Percentiles rank a stretch among this genome's conserved stretches.
Evolutionary conservation across 2,888 invertebrate species (phyloP).

Genomic region (Argyra leucocephala): DNA sequence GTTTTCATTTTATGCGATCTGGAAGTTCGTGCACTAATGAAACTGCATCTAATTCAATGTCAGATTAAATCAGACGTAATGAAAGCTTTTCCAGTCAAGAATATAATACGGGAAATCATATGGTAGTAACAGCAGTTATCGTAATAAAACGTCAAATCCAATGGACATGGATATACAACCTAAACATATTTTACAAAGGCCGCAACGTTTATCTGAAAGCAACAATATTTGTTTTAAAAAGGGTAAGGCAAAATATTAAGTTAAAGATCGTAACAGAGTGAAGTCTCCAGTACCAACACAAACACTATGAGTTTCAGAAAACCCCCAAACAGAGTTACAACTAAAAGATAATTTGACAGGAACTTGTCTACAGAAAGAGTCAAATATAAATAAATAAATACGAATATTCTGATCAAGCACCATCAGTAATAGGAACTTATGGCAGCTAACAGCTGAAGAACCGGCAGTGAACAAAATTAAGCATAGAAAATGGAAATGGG

Average conservation of each 20-base stretch:
- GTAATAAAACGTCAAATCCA: constrained; percentile 17
- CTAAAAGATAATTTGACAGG: constrained; percentile 18
- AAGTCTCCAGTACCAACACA: constrained; percentile 35
- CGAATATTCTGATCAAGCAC: too few relatives aligned
- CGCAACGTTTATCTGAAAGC: constrained; percentile 25
- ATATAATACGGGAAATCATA: constrained; percentile 30
- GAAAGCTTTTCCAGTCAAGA: constrained; percentile 38
- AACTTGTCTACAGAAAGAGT: constrained; percentile 15
- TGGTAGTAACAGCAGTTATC: constrained; percentile 23
- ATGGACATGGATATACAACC: constrained; percentile 40
- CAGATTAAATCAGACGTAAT: constrained; percentile 37
- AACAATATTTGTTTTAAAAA: constrained; percentile 29
- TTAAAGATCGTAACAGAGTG: constrained; percentile 14
- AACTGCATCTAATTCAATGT: constrained; percentile 33
- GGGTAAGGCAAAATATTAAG: constrained; percentile 19
- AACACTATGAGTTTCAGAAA: constrained; percentile 39
- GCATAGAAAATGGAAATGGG: too few relatives aligned
- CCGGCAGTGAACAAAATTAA: too few relatives aligned
- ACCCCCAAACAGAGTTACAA: constrained; percentile 19
- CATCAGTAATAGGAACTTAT: too few relatives aligned
- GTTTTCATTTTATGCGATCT: constrained; percentile 23
- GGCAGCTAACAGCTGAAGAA: too few relatives aligned
- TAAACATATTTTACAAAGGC: constrained; percentile 40
- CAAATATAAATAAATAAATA: too few relatives aligned
- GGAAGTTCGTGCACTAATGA: constrained; percentile 46